These are phyloP conservation scores for Eriocheir sinensis DNA, from an alignment of 1,140 invertebrate genomes.

Conservation along the genomic window DNA sequence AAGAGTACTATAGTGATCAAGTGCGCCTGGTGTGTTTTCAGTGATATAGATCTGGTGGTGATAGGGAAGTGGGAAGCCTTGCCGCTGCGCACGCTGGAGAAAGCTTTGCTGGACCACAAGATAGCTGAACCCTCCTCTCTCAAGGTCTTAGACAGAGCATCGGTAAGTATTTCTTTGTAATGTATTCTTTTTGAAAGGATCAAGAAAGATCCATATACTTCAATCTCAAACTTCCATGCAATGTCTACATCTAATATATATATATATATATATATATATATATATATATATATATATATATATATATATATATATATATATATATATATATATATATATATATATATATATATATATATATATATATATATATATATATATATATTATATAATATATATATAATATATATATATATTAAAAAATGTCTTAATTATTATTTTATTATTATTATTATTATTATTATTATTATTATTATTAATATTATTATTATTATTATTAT, in stretches of 20 bases:
- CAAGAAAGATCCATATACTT: conserved; percentile 55
- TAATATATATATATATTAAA: conserved; percentile 43
- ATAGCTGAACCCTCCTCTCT: conserved; percentile 94
- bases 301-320: too few relatives aligned
- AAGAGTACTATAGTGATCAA: too few relatives aligned
- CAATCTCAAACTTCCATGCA: not conserved
- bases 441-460: not conserved
- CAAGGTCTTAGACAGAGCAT: conserved; percentile 98
- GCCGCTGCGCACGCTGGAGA: conserved; percentile 94
- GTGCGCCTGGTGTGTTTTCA: conserved; percentile 82
- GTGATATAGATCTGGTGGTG: conserved; percentile 98
- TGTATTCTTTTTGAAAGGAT: not conserved
- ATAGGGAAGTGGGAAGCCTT: conserved; percentile 96
- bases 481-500: conserved; percentile 30
- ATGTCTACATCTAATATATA: not conserved
- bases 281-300: not conserved
- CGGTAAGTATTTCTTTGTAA: conserved; percentile 84
- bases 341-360: conserved; percentile 59
- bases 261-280: conserved; percentile 59
- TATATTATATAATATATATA: conserved; percentile 15
- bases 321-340: conserved; percentile 65
- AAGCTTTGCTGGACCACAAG: conserved; percentile 92
- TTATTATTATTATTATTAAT: not conserved
- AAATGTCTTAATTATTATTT: not conserved
- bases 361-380: conserved; percentile 49